Percentiles rank a stretch among this genome's conserved stretches.
Evolutionary conservation across 2,888 invertebrate species (phyloP).

Genomic region (Mimas tiliae): DNA sequence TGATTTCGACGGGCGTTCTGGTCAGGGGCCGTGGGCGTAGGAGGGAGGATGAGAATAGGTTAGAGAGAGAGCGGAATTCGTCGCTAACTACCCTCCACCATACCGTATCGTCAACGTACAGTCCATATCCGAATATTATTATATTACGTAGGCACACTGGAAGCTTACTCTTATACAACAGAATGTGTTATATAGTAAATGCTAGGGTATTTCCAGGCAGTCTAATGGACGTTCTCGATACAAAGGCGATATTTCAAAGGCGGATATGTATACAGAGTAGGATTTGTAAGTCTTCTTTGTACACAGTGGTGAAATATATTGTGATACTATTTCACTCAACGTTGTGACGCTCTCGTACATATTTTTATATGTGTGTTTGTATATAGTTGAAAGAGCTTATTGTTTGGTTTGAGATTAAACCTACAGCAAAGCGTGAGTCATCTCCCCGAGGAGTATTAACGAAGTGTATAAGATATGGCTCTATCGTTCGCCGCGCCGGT

Average conservation of each 20-base stretch:
- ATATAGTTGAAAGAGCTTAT: background rate
- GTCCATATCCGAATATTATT: conserved; percentile 39
- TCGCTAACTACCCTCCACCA: conserved; percentile 38
- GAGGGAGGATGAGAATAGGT: conserved; percentile 37
- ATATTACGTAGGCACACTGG: conserved; percentile 32
- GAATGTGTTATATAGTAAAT: background rate
- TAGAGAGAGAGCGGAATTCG: conserved; percentile 30
- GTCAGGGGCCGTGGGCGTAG: conserved; percentile 5
- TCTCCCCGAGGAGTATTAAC: background rate
- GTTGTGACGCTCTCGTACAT: background rate
- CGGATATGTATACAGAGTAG: background rate
- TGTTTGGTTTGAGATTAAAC: conserved; percentile 1
- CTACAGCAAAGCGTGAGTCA: background rate
- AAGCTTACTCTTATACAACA: conserved; percentile 25
- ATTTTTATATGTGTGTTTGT: no score
- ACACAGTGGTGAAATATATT: background rate
- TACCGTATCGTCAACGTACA: conserved; percentile 25
- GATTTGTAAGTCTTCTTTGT: conserved; percentile 6
- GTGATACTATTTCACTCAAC: background rate
- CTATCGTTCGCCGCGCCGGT: conserved; percentile 1
- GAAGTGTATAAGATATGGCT: conserved; percentile 19
- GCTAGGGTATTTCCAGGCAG: background rate
- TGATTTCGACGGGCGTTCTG: conserved; percentile 35
- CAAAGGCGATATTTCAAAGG: conserved; percentile 11
- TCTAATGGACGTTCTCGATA: conserved; percentile 10